Base-by-base conservation (phyloP, 2,113 vertebrate species). In the Corythornis vintsioides region DNA sequence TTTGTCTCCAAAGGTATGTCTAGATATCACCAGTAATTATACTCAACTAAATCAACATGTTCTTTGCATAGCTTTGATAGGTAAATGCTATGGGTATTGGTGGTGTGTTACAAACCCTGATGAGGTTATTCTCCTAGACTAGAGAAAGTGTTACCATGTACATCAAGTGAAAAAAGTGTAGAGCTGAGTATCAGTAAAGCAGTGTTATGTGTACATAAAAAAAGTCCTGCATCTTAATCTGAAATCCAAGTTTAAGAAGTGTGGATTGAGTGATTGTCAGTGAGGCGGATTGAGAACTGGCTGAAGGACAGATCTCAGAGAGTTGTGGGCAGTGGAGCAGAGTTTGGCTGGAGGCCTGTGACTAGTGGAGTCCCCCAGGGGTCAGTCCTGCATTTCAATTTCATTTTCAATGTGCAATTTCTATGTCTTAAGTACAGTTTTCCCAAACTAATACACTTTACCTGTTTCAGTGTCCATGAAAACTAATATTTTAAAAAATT, bases 1-100 rank as follows among this genome's bases (percentile, higher is more conserved):
- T 48, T 50, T 31, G 7, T 17, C 16, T 77, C 59, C 61, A 88
- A 57, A 47, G 2, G 3, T 28, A 16, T 35, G 4, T 24, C 18
- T 60, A 25, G 22, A 56, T 88, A 75, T 70, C 33, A 61, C 26
- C 35, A 24, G 26, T 67, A 3, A 55, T 7, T 59, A 29, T 26
- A 17, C 11, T 31, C 3, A 59, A 17, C 4, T 75, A 64, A 31
- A 60, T 67, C 47, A 66, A 7, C 5, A 42, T 20, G 18, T 26
- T 63, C 38, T 35, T 45, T 60, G 31, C 0, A 0, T 8, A 42
- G 16, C 66, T 71, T 65, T 8, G 3, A 20, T 28, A 43, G 6
- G 3, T 50, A 80, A 61, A 42, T 73, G 18, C 31, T 31, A 11
- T 9, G 10, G 8, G 5, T 2, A 78, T 81, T 93, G 21, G 55